Evolutionary conservation across 2,113 vertebrate species (phyloP), one percentile per base, ranked within the genome.

Genomic region (Leptobrachium leishanense): DNA sequence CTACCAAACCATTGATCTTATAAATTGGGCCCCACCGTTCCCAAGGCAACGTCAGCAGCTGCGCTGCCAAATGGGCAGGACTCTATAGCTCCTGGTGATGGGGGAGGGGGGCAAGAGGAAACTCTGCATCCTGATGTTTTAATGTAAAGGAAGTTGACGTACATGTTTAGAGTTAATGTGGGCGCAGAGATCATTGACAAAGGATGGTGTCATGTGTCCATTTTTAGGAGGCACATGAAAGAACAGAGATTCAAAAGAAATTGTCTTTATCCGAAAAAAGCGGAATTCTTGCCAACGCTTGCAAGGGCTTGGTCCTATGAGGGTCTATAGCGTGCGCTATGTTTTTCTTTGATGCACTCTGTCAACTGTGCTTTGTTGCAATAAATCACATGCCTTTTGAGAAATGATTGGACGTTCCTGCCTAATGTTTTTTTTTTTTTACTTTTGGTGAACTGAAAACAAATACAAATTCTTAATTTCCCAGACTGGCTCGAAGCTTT

Each of bases 1-100:
- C 77, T 74, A 74, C 77, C 77, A 80, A 74, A 80, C 70, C 77
- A 80, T 80, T 80, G 77, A 80, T 80, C 77, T 80, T 80, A 67
- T 80, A 80, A 80, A 80, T 80, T 80, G 77, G 77, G 77, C 77
- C 77, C 77, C 77, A 80, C 77, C 20, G 77, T 80, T 80, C 77
- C 77, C 77, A 74, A 74, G 77, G 77, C 77, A 80, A 80, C 77
- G 77, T 80, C 73, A 80, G 77, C 77, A 68, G 77, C 77, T 74
- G 77, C 77, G 74, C 71, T 80, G 72, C 77, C 77, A 80, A 80
- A 68, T 67, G 77, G 77, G 77, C 71, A 80, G 77, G 70, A 80
- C 74, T 80, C 73, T 74, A 80, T 80, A 68, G 77, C 71, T 80
- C 62, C 55, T 73, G 41, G 77, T 73, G 70, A 40, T 80, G 77